Conservation (phyloP, 2,888 invertebrate species). For the Platypus cylindrus region DNA sequence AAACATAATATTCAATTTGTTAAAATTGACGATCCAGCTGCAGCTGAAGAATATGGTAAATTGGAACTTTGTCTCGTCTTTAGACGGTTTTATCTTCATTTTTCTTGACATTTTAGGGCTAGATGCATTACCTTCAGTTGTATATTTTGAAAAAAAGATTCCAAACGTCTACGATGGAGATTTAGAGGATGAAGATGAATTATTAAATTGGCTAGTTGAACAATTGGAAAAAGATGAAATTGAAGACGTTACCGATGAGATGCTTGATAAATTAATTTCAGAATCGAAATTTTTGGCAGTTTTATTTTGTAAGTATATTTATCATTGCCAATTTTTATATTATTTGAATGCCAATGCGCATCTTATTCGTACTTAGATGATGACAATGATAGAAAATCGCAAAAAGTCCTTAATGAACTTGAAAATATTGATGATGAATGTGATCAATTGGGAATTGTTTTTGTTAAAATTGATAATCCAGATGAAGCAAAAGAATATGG, state of each 20-base stretch:
- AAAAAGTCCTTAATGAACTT: slow-evolving; percentile 71
- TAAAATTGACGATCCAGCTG: slow-evolving; percentile 76
- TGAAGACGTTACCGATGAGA: slow-evolving; percentile 89
- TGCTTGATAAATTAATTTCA: slow-evolving; percentile 79
- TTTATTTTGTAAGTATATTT: slow-evolving; percentile 65
- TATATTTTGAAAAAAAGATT: slow-evolving; percentile 87
- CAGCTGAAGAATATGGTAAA: slow-evolving; percentile 69
- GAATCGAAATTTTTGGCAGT: slow-evolving; percentile 83
- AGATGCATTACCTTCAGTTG: slow-evolving; percentile 67
- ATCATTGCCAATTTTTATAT: neutral
- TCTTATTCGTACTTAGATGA: slow-evolving; percentile 49
- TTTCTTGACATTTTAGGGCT: slow-evolving; percentile 33
- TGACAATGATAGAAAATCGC: slow-evolving; percentile 78
- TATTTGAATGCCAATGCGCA: neutral
- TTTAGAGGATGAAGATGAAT: slow-evolving; percentile 77
- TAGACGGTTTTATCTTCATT: neutral
- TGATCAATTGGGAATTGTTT: slow-evolving; percentile 75
- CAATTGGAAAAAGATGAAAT: slow-evolving; percentile 88
- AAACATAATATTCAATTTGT: slow-evolving; percentile 87
- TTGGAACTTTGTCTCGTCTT: too few species aligned
- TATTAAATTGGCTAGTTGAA: slow-evolving; percentile 74
- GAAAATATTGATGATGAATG: slow-evolving; percentile 93
- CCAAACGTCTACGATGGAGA: slow-evolving; percentile 88
- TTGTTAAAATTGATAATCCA: slow-evolving; percentile 84
- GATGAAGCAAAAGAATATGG: slow-evolving; percentile 87